Evolutionary conservation across 2,888 invertebrate species (phyloP), one percentile per base, ranked within the genome.

Genomic region (Eustalomyia histrio): DNA sequence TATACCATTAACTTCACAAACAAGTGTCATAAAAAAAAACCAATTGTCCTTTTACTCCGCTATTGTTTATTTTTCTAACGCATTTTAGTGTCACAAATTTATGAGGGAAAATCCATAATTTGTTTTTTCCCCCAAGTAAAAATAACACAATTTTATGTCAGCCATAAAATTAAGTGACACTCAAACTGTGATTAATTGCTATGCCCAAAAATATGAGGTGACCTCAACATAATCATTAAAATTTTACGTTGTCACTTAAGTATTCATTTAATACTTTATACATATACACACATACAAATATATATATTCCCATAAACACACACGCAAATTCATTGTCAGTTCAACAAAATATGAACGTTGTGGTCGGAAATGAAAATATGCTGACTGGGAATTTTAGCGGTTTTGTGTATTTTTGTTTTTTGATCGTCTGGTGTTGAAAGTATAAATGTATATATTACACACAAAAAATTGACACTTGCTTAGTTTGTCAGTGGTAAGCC

Each of bases 91-190:
- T 39, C 10, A 39, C 39, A 39, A 39, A 39, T 39, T 39, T 12
- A 4, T 2, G 14, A 14, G 39, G 12, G 10, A 12, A 39, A 39
- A 39, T 39, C 29, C 6, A 39, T 39, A 9, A 29, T 29, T 6
- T 29, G 1, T 29, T 39, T 8, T 39, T 39, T 39, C 12, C 12
- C 4, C 39, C 9, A 39, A 39, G 52, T 33, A 47, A 50, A 39
- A 17, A 47, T 29, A 55, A 57, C 8, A 57, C 1, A 61, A 64
- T 63, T 73, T 80, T 72, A 71, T 83, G 80, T 82, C 83, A 81
- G 75, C 81, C 79, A 83, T 83, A 80, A 83, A 83, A 81, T 83
- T 79, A 82, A 83, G 72, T 83, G 83, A 81, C 83, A 83, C 82
- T 81, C 76, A 83, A 83, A 79, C 82, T 76, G 76, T 83, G 83